Base-by-base conservation (phyloP, 2,797 vertebrate genomes). In the Hylomyscus alleni region DNA sequence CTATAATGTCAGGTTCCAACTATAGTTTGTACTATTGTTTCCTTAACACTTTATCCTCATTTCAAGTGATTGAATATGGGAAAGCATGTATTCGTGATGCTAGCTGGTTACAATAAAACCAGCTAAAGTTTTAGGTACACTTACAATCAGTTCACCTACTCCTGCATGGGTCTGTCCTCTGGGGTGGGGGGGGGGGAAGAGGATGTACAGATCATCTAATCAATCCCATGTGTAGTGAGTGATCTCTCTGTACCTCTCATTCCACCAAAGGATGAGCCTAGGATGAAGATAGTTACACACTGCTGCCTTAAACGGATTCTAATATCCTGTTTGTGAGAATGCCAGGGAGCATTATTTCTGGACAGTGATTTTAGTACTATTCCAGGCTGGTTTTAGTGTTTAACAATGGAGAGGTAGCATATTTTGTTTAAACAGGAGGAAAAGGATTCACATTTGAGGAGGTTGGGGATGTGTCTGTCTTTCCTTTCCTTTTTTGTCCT, bases 11-110 rank as follows among this genome's bases (percentile, higher is more conserved):
- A 90, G 34, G n/a, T 85, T 88, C 11, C 14, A 9, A 86, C 12
- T 56, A 73, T 15, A 52, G 50, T 73, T 96, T 90, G 22, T 54
- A 50, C 29, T n/a, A 58, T 14, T 90, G 62, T 94, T 95, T 96
- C 69, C 81, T 86, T 86, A 95, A 75, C 58, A 95, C 52, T 91
- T 94, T 72, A 54, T 47, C 40, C 73, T 95, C 80, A 50, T 93
- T 72, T 20, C 75, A 81, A 96, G 82, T 52, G 83, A 92, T 89
- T 58, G 81, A 73, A 89, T 62, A 40, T 78, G 19, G 58, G 31
- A 80, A 93, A 83, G 47, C n/a, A 58, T 37, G 19, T 93, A 37
- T 86, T 72, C 89, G 56, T 72, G 60, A 50, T 22, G 47, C 37
- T 83, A 34, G 4, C 24, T 86, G 9, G 56, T 78, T 83, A 86